Evolutionary conservation across 1,140 invertebrate genomes (phyloP), one percentile per base, ranked within the genome.

Genomic region (Rhagoletis zephyria): DNA sequence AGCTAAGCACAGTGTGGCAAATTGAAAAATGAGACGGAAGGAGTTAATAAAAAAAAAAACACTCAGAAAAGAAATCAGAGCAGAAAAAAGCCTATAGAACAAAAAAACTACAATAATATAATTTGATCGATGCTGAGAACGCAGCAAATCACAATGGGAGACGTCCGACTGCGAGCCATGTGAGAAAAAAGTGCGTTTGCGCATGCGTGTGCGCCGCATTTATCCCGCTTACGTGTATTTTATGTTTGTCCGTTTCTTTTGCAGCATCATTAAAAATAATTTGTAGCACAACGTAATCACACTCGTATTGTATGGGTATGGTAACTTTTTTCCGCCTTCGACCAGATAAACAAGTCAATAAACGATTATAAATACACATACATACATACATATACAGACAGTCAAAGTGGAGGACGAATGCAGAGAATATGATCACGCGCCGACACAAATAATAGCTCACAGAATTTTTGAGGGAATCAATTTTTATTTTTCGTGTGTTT

Each of bases 331-430:
- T 64, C 40, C 85, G 89, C 61, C 61, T 85, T 89, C 90, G 89
- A 88, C 88, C 74, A 81, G 90, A 89, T 91, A 91, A 91, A 91
- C 91, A 91, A 91, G 91, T 91, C 91, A 91, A 91, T 91, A 91
- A 90, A 91, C 91, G 91, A 91, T 91, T 91, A 90, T 91, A 91
- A 90, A 90, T 45, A 42, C 14, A 14, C 4, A 67, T 40, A 67
- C 30, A 30, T 40, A 67, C 30, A 30, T 16, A 63, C 19, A 64
- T 64, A 64, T 16, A 16, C 4, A 64, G 0, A 64, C 9, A 67
- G 30, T 4, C 6, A 67, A 67, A 40, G 19, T 4, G 6, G 4
- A 30, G 64, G 30, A 67, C 4, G 30, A 30, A 30, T 30, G 16
- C 64, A 7, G 64, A 63, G n/a, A 63, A 63, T 4, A 45, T 56